Conservation (phyloP, 2,113 vertebrate species). For the Lycocorax pyrrhopterus region DNA sequence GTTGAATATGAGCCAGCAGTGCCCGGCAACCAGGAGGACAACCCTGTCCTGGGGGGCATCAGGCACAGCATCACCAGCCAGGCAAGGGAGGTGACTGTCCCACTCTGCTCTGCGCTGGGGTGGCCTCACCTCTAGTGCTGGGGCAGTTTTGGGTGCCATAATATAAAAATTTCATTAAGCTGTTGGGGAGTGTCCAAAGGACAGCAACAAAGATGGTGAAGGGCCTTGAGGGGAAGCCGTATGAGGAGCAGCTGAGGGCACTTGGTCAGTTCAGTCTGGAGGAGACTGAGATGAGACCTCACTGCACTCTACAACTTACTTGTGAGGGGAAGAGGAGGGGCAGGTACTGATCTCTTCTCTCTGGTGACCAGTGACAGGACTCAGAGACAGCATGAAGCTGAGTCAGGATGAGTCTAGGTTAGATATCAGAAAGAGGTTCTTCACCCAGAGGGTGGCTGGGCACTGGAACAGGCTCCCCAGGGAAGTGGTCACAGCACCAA, state of each 20-base stretch:
- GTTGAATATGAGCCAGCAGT: rapidly evolving
- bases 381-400: neutral
- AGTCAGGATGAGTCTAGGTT: neutral
- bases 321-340: neutral
- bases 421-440: neutral
- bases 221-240: rapidly evolving
- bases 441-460: neutral
- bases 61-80: rapidly evolving
- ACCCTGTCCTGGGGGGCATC: neutral
- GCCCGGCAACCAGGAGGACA: neutral
- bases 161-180: neutral
- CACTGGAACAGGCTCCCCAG: neutral
- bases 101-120: rapidly evolving
- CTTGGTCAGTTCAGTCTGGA: neutral
- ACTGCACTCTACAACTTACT: neutral
- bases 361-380: neutral
- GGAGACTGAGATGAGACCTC: neutral
- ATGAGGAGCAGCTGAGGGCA: neutral
- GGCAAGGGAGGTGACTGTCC: neutral
- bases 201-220: neutral
- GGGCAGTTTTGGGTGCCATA: rapidly evolving
- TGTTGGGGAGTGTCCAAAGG: neutral
- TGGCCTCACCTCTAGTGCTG: rapidly evolving
- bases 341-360: neutral
- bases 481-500: neutral